These are phyloP conservation scores for Xerus inauris DNA, from an alignment of 2,113 vertebrate species.

Conservation along the genomic window DNA sequence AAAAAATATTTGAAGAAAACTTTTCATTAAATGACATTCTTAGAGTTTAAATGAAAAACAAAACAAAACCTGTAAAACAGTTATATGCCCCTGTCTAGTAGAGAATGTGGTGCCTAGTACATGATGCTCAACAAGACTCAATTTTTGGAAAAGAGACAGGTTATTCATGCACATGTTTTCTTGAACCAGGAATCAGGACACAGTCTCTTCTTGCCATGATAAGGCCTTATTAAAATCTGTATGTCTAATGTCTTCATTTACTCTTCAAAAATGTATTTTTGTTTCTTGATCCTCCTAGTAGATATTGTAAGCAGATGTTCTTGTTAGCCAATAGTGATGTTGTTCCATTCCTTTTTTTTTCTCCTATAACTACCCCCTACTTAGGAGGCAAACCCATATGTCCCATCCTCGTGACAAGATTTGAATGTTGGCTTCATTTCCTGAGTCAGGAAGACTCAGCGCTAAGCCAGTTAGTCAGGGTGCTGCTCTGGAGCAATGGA, in stretches of 20 bases:
- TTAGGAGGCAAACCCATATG: background rate
- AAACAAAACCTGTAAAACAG: background rate
- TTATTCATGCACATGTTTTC: background rate
- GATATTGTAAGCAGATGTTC: background rate
- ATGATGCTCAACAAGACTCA: background rate
- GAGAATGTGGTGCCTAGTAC: background rate
- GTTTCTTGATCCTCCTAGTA: background rate
- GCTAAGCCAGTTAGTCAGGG: background rate
- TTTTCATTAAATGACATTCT: background rate
- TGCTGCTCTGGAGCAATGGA: background rate
- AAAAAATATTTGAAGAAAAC: background rate
- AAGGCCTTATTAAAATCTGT: background rate
- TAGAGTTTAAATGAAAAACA: background rate
- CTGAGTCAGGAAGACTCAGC: background rate
- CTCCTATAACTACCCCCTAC: background rate
- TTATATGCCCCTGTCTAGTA: background rate
- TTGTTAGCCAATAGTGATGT: background rate
- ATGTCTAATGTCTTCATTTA: background rate
- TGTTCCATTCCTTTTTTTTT: background rate
- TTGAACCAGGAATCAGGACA: background rate
- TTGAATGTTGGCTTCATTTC: background rate
- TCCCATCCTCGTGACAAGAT: fast-evolving
- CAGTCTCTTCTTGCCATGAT: background rate
- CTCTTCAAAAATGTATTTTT: constrained; percentile 15
- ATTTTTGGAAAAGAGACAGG: background rate